A percentile compares a stretch with the other conserved stretches of the same genome.
Conservation (phyloP, 2,113 vertebrate genomes). For the Geococcyx californianus region DNA sequence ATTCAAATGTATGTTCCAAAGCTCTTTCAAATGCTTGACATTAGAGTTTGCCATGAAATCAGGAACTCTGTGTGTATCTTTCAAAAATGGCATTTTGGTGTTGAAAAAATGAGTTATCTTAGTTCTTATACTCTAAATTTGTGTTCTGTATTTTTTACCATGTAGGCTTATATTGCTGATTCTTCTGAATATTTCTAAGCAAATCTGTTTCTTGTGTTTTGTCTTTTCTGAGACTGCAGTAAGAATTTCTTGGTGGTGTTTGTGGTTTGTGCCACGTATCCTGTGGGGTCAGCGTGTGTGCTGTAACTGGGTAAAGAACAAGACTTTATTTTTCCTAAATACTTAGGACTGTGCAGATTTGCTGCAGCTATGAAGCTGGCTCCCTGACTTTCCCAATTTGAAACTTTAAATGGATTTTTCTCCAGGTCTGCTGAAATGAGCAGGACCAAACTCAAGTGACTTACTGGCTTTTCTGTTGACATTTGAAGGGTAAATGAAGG, state of each 20-base stretch:
- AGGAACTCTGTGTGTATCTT: accelerated
- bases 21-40: neutral
- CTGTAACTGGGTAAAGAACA: neutral
- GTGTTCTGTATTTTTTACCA: neutral
- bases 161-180: neutral
- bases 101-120: neutral
- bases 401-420: neutral
- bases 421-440: neutral
- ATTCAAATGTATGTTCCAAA: neutral
- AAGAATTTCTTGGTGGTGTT: neutral
- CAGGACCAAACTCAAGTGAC: neutral
- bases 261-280: neutral
- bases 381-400: neutral
- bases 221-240: neutral
- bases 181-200: neutral
- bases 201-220: neutral
- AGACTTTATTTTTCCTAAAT: neutral
- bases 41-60: neutral
- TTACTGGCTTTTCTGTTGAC: neutral
- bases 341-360: neutral
- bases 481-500: neutral
- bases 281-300: neutral
- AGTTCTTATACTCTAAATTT: neutral
- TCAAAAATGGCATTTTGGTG: neutral
- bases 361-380: neutral